Evolutionary conservation across 1,140 invertebrate species (phyloP).

Genomic region (Procambarus virginalis): DNA sequence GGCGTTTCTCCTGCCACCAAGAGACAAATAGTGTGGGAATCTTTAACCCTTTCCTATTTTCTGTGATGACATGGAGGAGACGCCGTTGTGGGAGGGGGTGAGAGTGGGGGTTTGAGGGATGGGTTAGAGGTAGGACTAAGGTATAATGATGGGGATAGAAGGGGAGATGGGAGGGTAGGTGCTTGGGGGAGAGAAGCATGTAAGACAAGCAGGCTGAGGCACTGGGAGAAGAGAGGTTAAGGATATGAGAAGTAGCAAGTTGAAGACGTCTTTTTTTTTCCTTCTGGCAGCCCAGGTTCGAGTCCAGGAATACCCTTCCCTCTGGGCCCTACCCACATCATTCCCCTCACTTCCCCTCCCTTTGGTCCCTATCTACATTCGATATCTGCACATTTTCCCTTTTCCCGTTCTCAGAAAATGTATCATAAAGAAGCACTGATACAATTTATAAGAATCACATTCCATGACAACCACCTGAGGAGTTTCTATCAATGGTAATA

Average conservation of each 20-base stretch:
- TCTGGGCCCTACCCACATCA: background rate
- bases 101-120: background rate
- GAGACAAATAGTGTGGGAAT: slow-evolving; percentile 51
- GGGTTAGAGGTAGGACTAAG: background rate
- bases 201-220: background rate
- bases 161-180: background rate
- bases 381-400: background rate
- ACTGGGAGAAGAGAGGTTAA: no score
- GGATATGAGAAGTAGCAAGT: no score
- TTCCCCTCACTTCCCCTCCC: background rate
- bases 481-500: no score
- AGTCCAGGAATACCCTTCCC: background rate
- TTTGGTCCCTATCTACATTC: background rate
- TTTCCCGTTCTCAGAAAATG: background rate
- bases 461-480: no score
- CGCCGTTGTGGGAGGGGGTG: background rate
- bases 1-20: slow-evolving; percentile 7
- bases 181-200: background rate
- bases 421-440: no score
- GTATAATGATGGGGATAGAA: background rate
- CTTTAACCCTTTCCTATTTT: slow-evolving; percentile 46
- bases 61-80: slow-evolving; percentile 18
- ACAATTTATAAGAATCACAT: no score
- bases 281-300: no score
- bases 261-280: no score